Evolutionary conservation across 2,113 vertebrate genomes (phyloP), one percentile per base, ranked within the genome.

Genomic region (Felis chaus): DNA sequence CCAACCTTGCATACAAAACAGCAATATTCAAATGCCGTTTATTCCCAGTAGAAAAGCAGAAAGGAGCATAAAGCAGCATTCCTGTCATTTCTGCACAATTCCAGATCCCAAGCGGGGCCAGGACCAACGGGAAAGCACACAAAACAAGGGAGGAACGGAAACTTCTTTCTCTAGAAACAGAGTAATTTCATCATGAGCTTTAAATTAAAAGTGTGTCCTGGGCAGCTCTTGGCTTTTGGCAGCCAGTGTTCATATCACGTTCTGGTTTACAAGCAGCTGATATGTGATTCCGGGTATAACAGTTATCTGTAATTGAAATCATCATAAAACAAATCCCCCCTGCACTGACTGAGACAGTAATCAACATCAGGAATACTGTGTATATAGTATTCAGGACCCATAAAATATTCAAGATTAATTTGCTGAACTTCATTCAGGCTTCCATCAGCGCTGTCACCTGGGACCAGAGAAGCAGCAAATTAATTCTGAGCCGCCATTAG

Each of bases 121-220:
- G 9, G 53, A 27, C 68, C 39, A 15, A 21, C 0, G 13, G 79
- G 14, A 79, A 93, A 86, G 31, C 66, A 68, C 39, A 39, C 19
- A 66, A 27, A 69, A 68, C 36, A 3, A 69, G 29, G 79, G 55
- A 95, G 71, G 3, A 36, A 74, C 4, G 65, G 63, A 85, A 85
- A 76, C 12, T 92, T 39, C 18, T 76, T 82, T 92, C 50, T 96
- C 63, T 87, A 85, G 88, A 92, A 93, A 61, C 39, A 25, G 71
- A 96, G 39, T 66, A 63, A 15, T 81, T 94, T 95, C 84, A 73
- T 94, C 63, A 84, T 73, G 63, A 94, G n/a, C 68, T 95, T 96
- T 96, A 95, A 86, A 41, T 96, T 74, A 68, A 96, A 98, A 97
- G 61, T 31, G 41, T 89, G 74, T 94, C 95, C 96, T 97, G 57